These are phyloP conservation scores for Prietella phreatophila DNA, from an alignment of 2,113 vertebrate species.

Conservation along the genomic window DNA sequence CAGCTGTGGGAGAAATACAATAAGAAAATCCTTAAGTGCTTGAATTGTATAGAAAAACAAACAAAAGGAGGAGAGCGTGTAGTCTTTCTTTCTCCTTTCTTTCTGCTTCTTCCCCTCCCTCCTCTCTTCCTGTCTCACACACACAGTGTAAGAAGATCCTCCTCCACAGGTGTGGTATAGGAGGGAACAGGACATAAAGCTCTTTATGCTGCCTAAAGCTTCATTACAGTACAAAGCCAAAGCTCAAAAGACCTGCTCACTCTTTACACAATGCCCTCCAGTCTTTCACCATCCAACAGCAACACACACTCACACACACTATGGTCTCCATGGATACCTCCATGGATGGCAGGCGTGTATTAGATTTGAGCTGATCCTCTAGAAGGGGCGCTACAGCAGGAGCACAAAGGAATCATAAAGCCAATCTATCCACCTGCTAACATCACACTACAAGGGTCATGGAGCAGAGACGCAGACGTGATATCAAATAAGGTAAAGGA, in stretches of 20 bases:
- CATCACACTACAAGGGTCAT: not conserved
- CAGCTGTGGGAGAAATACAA: not conserved
- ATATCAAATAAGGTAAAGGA: not conserved
- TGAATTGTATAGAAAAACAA: not conserved
- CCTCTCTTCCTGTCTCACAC: not conserved
- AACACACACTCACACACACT: not conserved
- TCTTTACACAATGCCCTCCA: not conserved
- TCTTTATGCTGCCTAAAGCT: not conserved
- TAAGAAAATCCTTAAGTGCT: not conserved
- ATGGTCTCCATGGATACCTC: slow-evolving; percentile 33
- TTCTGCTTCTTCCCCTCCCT: not conserved
- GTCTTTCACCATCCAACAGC: not conserved
- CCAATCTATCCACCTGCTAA: slow-evolving; percentile 6
- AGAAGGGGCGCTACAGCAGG: not conserved
- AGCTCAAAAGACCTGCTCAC: not conserved
- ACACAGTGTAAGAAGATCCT: slow-evolving; percentile 28
- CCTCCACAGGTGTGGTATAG: slow-evolving; percentile 24
- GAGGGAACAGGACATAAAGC: not conserved
- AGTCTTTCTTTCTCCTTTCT: not conserved
- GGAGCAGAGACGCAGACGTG: not conserved
- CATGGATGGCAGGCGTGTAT: not conserved
- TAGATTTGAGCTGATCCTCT: not conserved
- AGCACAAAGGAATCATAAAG: not conserved
- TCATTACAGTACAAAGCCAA: not conserved
- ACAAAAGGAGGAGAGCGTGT: not conserved